Conservation (phyloP, 2,113 vertebrate genomes). For the Nothoprocta perdicaria region DNA sequence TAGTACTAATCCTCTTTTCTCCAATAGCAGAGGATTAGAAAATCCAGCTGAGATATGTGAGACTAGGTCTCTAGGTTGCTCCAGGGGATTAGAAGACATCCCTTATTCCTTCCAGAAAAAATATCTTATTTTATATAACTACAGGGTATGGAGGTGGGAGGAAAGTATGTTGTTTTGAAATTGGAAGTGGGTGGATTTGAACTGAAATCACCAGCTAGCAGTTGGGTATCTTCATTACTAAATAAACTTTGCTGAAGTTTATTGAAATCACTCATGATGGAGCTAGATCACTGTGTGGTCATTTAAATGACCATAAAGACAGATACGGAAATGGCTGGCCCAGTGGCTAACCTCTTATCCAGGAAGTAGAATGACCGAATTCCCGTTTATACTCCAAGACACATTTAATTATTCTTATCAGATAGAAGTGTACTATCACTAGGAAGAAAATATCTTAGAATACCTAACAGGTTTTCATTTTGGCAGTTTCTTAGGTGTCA, state of each 20-base stretch:
- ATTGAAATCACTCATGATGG: background rate
- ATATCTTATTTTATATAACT: background rate
- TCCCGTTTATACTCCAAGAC: background rate
- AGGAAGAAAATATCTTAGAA: background rate
- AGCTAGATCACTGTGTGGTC: background rate
- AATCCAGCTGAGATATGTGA: background rate
- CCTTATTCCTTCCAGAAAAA: background rate
- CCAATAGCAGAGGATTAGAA: background rate
- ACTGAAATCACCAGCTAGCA: background rate
- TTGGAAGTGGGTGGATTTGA: background rate
- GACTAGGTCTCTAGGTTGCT: background rate
- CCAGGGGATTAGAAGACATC: background rate
- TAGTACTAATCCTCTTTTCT: background rate
- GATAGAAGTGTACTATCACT: background rate
- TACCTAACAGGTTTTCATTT: background rate
- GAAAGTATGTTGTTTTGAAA: background rate
- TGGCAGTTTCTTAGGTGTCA: background rate
- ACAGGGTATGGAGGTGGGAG: background rate
- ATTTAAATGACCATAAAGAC: background rate
- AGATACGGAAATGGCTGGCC: background rate
- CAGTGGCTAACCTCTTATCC: background rate
- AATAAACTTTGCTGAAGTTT: background rate
- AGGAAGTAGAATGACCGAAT: background rate
- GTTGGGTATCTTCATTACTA: background rate
- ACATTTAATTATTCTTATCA: background rate